phyloP scores from a whole-genome alignment of 2,113 vertebrate genomes.

The Engraulis encrasicolus region DNA sequence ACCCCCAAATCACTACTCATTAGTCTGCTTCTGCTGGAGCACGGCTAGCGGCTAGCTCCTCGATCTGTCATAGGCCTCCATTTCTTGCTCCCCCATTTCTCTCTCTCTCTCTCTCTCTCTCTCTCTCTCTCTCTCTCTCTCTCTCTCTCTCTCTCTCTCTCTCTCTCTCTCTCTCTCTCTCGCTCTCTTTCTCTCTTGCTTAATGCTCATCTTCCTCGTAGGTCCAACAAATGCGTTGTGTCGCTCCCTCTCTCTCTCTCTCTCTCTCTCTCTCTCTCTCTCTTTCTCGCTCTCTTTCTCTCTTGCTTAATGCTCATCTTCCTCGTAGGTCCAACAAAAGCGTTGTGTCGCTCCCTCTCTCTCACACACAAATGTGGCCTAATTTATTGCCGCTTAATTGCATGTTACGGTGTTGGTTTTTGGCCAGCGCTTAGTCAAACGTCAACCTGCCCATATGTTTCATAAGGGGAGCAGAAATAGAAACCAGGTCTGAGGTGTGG shows the following conservation, averaged over 20 bases:
- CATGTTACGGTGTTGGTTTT: conserved; percentile 63
- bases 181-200: conserved; percentile 29
- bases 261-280: too few species aligned
- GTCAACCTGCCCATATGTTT: conserved; percentile 43
- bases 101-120: too few species aligned
- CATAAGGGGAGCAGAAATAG: conserved; percentile 30
- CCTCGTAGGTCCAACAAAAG: conserved; percentile 36
- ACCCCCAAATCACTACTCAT: conserved; percentile 76
- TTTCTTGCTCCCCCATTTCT: too few species aligned
- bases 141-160: too few species aligned
- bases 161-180: too few species aligned
- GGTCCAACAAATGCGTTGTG: conserved; percentile 41
- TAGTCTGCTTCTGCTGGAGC: conserved; percentile 63
- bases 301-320: conserved; percentile 50
- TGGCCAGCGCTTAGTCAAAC: conserved; percentile 60
- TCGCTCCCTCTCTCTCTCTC: too few species aligned
- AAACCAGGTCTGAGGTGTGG: conserved; percentile 33
- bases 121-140: too few species aligned
- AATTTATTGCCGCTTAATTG: conserved; percentile 65
- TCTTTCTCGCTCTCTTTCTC: too few species aligned
- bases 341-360: conserved; percentile 41
- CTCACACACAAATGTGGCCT: conserved; percentile 50
- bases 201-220: conserved; percentile 46
- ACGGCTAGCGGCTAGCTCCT: conserved; percentile 54
- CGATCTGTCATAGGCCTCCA: conserved; percentile 63